Conservation (phyloP, 2,888 invertebrate genomes). For the Tridacna crocea region DNA sequence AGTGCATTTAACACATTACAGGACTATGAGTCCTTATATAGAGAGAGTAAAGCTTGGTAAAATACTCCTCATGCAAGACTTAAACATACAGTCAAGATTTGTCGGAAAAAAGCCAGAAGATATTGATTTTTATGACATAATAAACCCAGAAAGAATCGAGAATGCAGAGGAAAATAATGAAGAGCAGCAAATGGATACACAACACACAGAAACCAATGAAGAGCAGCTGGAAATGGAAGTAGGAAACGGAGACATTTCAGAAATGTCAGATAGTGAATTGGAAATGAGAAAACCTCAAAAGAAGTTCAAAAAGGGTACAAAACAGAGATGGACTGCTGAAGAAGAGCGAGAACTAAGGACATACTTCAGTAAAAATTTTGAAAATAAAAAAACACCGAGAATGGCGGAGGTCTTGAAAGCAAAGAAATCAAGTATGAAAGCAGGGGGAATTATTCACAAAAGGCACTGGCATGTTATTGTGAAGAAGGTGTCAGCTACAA, state of each 20-base stretch:
- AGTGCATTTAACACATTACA: slow-evolving; percentile 33
- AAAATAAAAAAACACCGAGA: no score
- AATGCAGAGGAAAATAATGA: background rate
- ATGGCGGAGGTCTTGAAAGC: no score
- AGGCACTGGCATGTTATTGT: no score
- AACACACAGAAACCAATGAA: no score
- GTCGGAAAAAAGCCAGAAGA: slow-evolving; percentile 28
- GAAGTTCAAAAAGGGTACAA: no score
- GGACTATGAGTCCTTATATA: slow-evolving; percentile 22
- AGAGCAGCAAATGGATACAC: background rate
- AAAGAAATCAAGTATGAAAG: no score
- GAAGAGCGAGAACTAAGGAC: no score
- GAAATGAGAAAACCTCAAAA: background rate
- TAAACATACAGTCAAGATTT: slow-evolving; percentile 31
- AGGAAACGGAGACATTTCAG: background rate
- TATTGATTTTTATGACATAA: slow-evolving; percentile 11
- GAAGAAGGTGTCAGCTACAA: no score
- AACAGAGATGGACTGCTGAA: no score
- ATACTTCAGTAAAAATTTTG: no score
- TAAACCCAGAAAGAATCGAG: background rate
- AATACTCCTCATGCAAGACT: slow-evolving; percentile 38
- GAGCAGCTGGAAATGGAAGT: background rate
- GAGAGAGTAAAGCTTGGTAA: slow-evolving; percentile 30
- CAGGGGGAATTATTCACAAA: no score
- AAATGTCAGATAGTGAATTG: background rate